phyloP scores from a whole-genome alignment of 2,888 invertebrate species.

The Drosophila cracens region DNA sequence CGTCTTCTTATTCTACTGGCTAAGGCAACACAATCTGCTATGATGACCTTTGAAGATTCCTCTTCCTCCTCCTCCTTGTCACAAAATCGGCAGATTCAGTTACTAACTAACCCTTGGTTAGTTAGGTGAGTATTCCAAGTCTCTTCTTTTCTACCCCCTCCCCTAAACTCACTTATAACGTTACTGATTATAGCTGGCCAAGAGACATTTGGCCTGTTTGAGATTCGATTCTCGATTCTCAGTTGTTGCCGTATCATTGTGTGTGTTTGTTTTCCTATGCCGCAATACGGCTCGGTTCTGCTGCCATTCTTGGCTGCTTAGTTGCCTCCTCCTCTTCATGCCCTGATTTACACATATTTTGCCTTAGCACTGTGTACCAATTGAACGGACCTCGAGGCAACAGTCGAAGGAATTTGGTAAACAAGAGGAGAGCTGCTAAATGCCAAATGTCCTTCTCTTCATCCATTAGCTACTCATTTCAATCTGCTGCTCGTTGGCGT shows the following conservation, averaged over 20 bases:
- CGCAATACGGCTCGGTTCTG: neutral
- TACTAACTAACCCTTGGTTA: neutral
- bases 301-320: neutral
- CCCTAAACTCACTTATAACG: neutral
- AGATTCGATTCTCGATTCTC: neutral
- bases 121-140: neutral
- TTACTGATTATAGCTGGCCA: neutral
- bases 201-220: neutral
- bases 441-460: neutral
- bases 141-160: neutral
- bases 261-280: neutral
- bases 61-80: neutral
- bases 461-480: conserved; percentile 13
- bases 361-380: neutral
- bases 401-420: conserved; percentile 10
- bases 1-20: neutral
- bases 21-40: neutral
- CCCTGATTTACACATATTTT: neutral
- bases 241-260: neutral
- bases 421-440: conserved; percentile 14
- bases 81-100: neutral
- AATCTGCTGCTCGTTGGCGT: conserved; percentile 22
- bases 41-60: neutral
- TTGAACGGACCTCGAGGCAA: conserved; percentile 19
- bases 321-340: neutral